Base-by-base conservation (phyloP, 2,113 vertebrate genomes). In the Mesoclemmys tuberculata region DNA sequence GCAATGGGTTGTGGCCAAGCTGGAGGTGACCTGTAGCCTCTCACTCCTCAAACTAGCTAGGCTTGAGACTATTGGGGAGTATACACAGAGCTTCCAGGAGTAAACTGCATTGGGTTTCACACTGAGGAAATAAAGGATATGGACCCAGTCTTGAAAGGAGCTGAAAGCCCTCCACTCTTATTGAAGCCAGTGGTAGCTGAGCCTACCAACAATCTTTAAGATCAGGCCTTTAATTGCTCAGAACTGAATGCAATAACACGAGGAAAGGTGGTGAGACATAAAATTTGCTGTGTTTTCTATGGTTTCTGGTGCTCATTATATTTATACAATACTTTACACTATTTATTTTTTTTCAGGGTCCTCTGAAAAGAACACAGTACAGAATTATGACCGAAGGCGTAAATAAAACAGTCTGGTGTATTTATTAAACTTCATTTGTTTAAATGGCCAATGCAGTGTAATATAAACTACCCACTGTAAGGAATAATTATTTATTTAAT, bases 291-390 rank as follows among this genome's bases (percentile, higher is more conserved):
- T 80, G 29, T 71, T 55, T 61, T 18, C 11, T 48, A 26, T 0
- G 1, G 48, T 61, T 10, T 35, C 61, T 80, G 3, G 0, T 16
- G 61, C 58, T 48, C n/a, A 56, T 55, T 2, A 14, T 21, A 56
- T 7, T 84, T 41, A 27, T 0, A 2, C 44, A 31, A 84, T 21
- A 13, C 55, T 90, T 85, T 52, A 14, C 27, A 82, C 97, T 41
- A 86, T 90, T 54, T 2, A n/a, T n/a, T 58, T 86, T 77, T 93
- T 97, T 95, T 55, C 98, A 99, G 99, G 98, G 75, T 99, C 98
- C 61, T 99, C 98, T 12, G 99, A 99, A 96, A 98, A 99, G 97
- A 99, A 96, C 97, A 97, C 97, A 92, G 95, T 98, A 98, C 98
- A 99, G 96, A 98, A 95, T 90, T 99, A 99, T 0, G 98, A 99